Evolutionary conservation across 92 coral and sea anemone species (phyloP).

Genomic region (Heteractis magnifica): DNA sequence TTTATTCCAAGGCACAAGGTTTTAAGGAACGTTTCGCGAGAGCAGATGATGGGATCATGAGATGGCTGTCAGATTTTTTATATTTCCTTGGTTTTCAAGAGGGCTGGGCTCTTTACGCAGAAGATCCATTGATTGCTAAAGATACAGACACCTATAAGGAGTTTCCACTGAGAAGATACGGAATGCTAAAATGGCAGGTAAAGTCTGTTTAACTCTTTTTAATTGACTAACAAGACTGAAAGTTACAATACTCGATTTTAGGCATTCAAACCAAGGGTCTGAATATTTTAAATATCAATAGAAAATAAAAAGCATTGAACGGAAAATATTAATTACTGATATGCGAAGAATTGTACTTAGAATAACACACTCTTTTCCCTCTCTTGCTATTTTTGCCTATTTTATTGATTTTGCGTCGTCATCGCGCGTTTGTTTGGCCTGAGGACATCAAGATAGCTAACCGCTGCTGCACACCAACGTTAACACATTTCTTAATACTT

Average conservation of each 20-base stretch:
- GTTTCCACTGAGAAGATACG: slow-evolving; percentile 67
- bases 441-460: too few species aligned
- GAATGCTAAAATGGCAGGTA: slow-evolving; percentile 95
- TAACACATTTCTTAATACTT: neutral
- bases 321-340: too few species aligned
- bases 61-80: slow-evolving; percentile 53
- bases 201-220: neutral
- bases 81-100: slow-evolving; percentile 71
- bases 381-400: too few species aligned
- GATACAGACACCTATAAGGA: slow-evolving; percentile 66
- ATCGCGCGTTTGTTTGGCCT: too few species aligned
- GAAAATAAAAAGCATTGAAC: too few species aligned
- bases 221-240: neutral
- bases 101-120: slow-evolving; percentile 94
- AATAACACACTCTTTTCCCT: too few species aligned
- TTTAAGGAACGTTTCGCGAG: neutral
- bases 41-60: slow-evolving; percentile 62
- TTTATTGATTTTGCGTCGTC: too few species aligned
- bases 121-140: slow-evolving; percentile 76
- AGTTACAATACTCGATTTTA: neutral
- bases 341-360: too few species aligned
- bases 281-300: too few species aligned
- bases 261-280: too few species aligned
- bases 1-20: neutral
- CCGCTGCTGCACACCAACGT: too few species aligned